Conservation (phyloP, 2,113 vertebrate genomes). For the Numida meleagris region DNA sequence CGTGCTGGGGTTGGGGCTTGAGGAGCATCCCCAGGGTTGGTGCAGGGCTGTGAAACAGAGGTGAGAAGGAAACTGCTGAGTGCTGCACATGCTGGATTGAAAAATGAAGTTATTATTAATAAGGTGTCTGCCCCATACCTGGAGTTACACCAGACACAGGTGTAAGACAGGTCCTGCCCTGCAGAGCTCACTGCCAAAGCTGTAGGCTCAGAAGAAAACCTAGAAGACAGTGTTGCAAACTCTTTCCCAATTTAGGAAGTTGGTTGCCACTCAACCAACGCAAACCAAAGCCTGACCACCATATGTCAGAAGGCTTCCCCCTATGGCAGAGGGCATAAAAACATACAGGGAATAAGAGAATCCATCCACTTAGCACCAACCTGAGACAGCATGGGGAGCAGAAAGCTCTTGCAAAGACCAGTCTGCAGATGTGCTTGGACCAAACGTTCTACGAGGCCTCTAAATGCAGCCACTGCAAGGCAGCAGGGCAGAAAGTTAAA, state of each 20-base stretch:
- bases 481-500: accelerated
- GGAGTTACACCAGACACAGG: accelerated
- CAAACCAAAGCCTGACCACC: not conserved
- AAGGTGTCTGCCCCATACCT: not conserved
- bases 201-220: not conserved
- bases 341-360: not conserved
- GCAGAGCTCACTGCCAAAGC: not conserved
- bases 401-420: not conserved
- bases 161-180: not conserved
- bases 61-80: not conserved
- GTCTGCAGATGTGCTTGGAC: accelerated
- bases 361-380: not conserved
- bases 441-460: not conserved
- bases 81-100: not conserved
- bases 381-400: not conserved
- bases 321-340: not conserved
- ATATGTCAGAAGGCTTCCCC: not conserved
- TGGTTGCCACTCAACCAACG: not conserved
- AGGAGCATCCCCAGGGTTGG: not conserved
- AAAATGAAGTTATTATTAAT: not conserved
- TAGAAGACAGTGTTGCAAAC: not conserved
- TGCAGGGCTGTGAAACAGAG: not conserved
- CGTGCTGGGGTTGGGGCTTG: accelerated
- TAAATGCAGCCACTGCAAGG: not conserved
- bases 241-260: accelerated